Evolutionary conservation across 2,888 invertebrate species (phyloP).

Genomic region (Hyppa rectilinea): DNA sequence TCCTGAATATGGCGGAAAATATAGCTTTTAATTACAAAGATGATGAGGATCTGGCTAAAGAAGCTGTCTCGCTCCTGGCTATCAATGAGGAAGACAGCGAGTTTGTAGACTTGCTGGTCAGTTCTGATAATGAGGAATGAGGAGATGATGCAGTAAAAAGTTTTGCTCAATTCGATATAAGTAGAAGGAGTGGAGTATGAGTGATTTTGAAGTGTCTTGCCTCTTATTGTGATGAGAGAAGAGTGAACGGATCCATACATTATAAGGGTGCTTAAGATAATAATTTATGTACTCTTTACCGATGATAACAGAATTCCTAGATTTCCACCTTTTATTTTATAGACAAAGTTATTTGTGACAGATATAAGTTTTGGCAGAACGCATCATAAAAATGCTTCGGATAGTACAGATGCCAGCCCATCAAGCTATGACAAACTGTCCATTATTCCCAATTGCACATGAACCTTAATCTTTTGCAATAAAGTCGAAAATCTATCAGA

Average conservation of each 20-base stretch:
- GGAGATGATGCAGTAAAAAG: background rate
- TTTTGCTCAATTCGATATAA: constrained; percentile 39
- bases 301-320: constrained; percentile 6
- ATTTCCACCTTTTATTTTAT: constrained; percentile 8
- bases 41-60: constrained; percentile 79
- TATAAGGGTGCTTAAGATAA: constrained; percentile 15
- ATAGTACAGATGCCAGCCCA: too few relatives aligned
- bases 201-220: constrained; percentile 6
- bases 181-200: background rate
- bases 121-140: constrained; percentile 58
- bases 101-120: constrained; percentile 73
- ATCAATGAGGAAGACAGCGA: constrained; percentile 81
- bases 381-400: background rate
- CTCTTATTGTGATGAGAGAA: background rate
- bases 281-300: constrained; percentile 13
- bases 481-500: too few relatives aligned
- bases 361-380: background rate
- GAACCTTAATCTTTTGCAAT: too few relatives aligned
- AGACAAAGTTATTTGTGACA: constrained; percentile 4
- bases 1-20: constrained; percentile 76
- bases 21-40: constrained; percentile 68
- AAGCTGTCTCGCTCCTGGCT: constrained; percentile 81
- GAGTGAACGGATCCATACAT: background rate
- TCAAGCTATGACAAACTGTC: too few relatives aligned
- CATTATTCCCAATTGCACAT: too few relatives aligned